A percentile compares a stretch with the other conserved stretches of the same genome.
phyloP scores from a whole-genome alignment of 2,888 invertebrate genomes.

The Caenorhabditis angaria region DNA sequence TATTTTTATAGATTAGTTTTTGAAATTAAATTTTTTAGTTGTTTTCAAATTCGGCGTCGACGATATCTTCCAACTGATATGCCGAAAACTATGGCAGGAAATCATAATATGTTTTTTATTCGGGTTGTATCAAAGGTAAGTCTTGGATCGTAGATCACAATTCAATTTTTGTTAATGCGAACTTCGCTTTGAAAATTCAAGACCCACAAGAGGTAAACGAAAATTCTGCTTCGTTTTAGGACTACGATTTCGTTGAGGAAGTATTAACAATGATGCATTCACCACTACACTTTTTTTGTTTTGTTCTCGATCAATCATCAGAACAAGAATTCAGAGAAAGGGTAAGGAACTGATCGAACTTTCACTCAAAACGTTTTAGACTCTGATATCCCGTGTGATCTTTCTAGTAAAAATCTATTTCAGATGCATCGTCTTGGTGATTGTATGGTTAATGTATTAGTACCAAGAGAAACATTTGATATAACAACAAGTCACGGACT shows the following conservation, averaged over 20 bases:
- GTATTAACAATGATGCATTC: slow-evolving; percentile 50
- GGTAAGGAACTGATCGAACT: slow-evolving; percentile 14
- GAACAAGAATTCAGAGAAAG: slow-evolving; percentile 33
- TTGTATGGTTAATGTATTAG: slow-evolving; percentile 46
- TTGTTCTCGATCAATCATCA: slow-evolving; percentile 32
- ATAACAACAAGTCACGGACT: slow-evolving; percentile 36
- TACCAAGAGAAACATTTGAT: slow-evolving; percentile 42
- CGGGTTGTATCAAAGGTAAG: slow-evolving; percentile 45
- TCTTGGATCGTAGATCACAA: too few relatives aligned
- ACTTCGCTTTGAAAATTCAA: background rate
- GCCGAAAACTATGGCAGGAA: slow-evolving; percentile 47
- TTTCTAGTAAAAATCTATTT: slow-evolving; percentile 8
- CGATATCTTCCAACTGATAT: slow-evolving; percentile 47
- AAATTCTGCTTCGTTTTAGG: slow-evolving; percentile 13
- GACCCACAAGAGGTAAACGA: too few relatives aligned
- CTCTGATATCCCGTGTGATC: background rate
- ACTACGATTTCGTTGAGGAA: slow-evolving; percentile 51
- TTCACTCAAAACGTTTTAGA: background rate
- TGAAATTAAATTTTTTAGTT: slow-evolving; percentile 25
- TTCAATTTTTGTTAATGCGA: background rate
- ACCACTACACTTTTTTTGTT: slow-evolving; percentile 52
- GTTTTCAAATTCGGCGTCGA: slow-evolving; percentile 45
- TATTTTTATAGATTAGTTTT: background rate
- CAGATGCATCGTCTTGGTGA: slow-evolving; percentile 47
- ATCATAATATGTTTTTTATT: slow-evolving; percentile 48